Base-by-base conservation (phyloP, 64 coral and sea anemone genomes). In the Montipora cactus region DNA sequence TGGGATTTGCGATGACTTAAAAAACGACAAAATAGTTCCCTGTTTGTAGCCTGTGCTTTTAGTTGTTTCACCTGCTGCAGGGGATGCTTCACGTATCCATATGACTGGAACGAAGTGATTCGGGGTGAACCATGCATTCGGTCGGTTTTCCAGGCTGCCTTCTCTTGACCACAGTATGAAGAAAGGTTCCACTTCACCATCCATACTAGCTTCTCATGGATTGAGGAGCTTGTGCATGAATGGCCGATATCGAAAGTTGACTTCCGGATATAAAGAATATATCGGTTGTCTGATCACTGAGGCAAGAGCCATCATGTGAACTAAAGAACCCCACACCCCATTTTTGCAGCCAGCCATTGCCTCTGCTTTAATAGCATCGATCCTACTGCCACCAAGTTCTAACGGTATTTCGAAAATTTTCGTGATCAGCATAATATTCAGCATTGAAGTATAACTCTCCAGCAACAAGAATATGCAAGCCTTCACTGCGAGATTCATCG, bases 21-120 rank as follows among this genome's bases (percentile, higher is more conserved):
- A 89, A 61, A 89, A 89, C 10, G 87, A 53, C 72, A 89, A 76
- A 61, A 89, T 77, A 61, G 22, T 89, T 89, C 87, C 87, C 76
- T 89, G 72, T 76, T 89, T 89, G 51, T 0, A 49, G 75, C 45
- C 87, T 89, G 87, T 77, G 72, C 49, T 51, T 74, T 77, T 77
- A 77, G 10, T 76, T 89, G 74, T 59, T 61, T 61, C 75, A 51
- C 46, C 59, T 77, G 8, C 46, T 61, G 73, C 58, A 59, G 45
- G 4, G 37, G 4, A 55, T 13, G 25, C 49, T 6, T 22, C 73
- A 64, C 21, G 4, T 47, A 70, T 62, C 59, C 59, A 87, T 70
- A 49, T 70, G 45, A 87, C 83, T 87, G 13, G 83, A 70, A 87
- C 62, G 71, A 87, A 70, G 71, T 87, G 83, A 49, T 87, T 87